Conservation (phyloP, 2,888 invertebrate species). For the Trissonchulus latispiculum region DNA sequence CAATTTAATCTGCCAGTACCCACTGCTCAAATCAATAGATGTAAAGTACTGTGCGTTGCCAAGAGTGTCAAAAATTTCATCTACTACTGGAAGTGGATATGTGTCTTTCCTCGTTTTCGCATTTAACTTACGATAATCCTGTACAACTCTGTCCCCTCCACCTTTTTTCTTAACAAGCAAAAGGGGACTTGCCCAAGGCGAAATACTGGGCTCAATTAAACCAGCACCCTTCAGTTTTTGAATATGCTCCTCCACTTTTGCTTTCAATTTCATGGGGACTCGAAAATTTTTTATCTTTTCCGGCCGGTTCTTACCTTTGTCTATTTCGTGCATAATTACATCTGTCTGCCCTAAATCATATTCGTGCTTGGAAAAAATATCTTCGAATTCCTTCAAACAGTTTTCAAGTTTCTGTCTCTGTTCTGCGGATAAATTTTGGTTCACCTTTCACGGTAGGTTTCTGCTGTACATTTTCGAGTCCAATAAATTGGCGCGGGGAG, state of each 20-base stretch:
- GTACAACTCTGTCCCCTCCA: not conserved
- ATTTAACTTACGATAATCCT: not conserved
- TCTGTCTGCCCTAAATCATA: not conserved
- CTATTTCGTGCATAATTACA: not conserved
- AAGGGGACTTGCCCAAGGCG: not conserved
- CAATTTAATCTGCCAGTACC: slow-evolving; percentile 28
- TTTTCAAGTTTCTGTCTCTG: too few relatives aligned
- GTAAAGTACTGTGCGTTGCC: slow-evolving; percentile 18
- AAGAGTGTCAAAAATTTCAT: not conserved
- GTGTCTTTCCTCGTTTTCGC: not conserved
- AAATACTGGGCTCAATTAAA: not conserved
- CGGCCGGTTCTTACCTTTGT: not conserved
- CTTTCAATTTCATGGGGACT: not conserved
- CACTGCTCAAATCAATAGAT: slow-evolving; percentile 25
- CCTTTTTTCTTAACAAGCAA: not conserved
- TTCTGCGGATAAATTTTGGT: too few relatives aligned
- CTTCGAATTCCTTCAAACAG: not conserved
- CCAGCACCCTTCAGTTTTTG: not conserved
- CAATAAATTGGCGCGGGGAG: too few relatives aligned
- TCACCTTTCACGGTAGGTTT: too few relatives aligned
- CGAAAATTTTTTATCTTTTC: not conserved
- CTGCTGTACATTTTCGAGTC: too few relatives aligned
- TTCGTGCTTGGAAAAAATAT: not conserved
- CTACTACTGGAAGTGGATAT: not conserved
- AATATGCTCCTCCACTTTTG: not conserved